Evolutionary conservation across 2,888 invertebrate genomes (phyloP).

Genomic region (Microctonus brassicae): DNA sequence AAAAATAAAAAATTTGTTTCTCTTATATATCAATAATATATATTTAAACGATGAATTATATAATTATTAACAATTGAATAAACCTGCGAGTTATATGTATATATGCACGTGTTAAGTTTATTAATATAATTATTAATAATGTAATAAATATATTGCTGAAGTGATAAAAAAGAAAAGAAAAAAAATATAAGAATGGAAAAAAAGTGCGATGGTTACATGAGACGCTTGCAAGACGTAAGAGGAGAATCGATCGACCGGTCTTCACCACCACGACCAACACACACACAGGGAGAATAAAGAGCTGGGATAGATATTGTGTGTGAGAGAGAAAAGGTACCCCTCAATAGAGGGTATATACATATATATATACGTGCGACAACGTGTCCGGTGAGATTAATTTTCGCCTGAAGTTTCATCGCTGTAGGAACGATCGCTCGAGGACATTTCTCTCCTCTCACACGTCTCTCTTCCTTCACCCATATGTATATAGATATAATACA

Average conservation of each 20-base stretch:
- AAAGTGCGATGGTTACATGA: slow-evolving; percentile 2
- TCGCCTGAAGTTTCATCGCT: slow-evolving; percentile 29
- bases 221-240: slow-evolving; percentile 2
- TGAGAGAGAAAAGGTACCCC: slow-evolving; percentile 24
- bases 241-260: slow-evolving; percentile 37
- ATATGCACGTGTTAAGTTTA: no score
- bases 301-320: slow-evolving; percentile 1
- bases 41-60: no score
- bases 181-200: no score
- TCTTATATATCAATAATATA: no score
- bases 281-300: not conserved
- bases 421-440: slow-evolving; percentile 27
- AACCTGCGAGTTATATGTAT: no score
- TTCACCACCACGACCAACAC: slow-evolving; percentile 30
- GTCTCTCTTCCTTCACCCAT: not conserved
- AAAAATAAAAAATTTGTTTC: not conserved
- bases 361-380: no score
- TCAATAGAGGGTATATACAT: slow-evolving; percentile 40
- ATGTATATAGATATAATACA: no score
- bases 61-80: no score
- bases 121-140: no score
- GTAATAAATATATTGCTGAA: no score
- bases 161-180: slow-evolving; percentile 5
- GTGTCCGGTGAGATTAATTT: slow-evolving; percentile 27
- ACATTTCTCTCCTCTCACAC: slow-evolving; percentile 22